Base-by-base conservation (phyloP, 2,888 invertebrate species). In the Hetaerina titia region DNA sequence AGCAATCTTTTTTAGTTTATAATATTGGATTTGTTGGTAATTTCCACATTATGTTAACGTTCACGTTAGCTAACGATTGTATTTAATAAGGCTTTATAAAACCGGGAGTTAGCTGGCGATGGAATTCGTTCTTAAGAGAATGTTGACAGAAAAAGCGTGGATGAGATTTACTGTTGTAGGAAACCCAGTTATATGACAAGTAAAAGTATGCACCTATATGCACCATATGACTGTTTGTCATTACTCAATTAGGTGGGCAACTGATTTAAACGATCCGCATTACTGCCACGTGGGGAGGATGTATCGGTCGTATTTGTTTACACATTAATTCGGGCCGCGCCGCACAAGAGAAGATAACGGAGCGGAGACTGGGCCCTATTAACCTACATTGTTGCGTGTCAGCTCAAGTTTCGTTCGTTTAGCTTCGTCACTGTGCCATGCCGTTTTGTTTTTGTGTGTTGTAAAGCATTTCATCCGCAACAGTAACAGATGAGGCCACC, bases 321-420 rank as follows among this genome's bases (percentile, higher is more conserved):
- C 69, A 5, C n/a, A 69, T 81, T 81, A 31, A 11, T 81, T 81
- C 25, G 81, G 15, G 25, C 81, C 31, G 81, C 31, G 81, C 11
- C 2, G 25, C 25, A 7, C 9, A 31, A 13, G 81, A 81, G 13
- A 31, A 81, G 81, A 81, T 81, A 31, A 81, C 81, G 81, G 81
- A 25, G 81, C 31, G 81, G 81, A 31, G 81, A 5, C 25, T 81
- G 31, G 81, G 81, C 81, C 81, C 81, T 31, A 81, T 25, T 81
- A 81, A 81, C 81, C 81, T 31, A 81, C 81, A 81, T 81, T 31
- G 81, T 81, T 31, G 4, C 25, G 81, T 11, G 25, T 15, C 25
- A 81, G 81, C 81, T 81, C 81, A 81, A 11, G 25, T 31, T 81
- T 81, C 81, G 81, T 81, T 81, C 9, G 25, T 81, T 81, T 81